These are phyloP conservation scores for Cinara cedri DNA, from an alignment of 2,888 invertebrate genomes.

Conservation along the genomic window DNA sequence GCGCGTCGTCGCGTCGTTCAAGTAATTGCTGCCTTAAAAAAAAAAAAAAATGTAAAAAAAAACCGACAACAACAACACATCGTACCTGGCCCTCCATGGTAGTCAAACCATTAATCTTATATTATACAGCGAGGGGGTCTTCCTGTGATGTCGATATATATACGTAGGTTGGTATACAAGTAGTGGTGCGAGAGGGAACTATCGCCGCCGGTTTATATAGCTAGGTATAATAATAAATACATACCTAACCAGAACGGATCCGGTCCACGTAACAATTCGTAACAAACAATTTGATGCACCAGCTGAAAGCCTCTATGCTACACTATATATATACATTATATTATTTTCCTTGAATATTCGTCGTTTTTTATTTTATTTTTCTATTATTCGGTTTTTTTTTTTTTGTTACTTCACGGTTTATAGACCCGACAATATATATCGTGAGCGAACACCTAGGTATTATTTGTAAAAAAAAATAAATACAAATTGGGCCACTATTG, in stretches of 20 bases:
- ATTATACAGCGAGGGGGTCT: constrained; percentile 6
- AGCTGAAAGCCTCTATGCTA: constrained; percentile 26
- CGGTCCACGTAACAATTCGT: constrained; percentile 55
- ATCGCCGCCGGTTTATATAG: too few species aligned
- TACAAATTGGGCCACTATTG: too few species aligned
- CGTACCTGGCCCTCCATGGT: constrained; percentile 52
- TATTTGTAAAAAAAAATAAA: neutral
- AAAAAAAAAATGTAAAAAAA: neutral
- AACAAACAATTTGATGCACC: constrained; percentile 54
- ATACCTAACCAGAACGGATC: constrained; percentile 48
- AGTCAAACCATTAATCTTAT: constrained; percentile 48
- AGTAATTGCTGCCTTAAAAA: constrained; percentile 15
- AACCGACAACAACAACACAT: neutral
- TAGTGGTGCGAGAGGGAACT: too few species aligned
- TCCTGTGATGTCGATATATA: constrained; percentile 39
- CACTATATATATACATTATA: neutral
- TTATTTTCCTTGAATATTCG: neutral
- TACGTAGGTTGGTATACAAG: neutral
- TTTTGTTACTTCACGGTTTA: constrained; percentile 33
- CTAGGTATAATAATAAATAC: neutral
- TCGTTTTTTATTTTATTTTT: constrained; percentile 8
- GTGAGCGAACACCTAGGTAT: neutral
- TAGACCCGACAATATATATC: constrained; percentile 12
- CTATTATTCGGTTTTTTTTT: neutral
- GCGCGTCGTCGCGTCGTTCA: neutral